Conservation (phyloP, 2,113 vertebrate genomes). For the Anhinga rufa region DNA sequence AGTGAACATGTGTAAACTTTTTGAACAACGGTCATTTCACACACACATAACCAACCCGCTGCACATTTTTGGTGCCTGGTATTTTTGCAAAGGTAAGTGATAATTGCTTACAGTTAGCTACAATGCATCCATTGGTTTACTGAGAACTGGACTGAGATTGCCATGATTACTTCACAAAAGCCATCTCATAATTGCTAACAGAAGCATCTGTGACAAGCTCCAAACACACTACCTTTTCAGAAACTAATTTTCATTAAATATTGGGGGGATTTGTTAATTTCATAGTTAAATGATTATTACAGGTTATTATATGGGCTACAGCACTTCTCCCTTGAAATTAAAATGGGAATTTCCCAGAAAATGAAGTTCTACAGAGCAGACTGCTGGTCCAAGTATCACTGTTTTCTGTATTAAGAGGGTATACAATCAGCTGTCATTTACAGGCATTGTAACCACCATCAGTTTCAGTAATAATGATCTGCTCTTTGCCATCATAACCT, state of each 20-base stretch:
- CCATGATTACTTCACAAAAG: neutral
- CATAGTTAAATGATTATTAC: neutral
- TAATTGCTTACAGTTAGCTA: neutral
- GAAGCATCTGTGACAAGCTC: neutral
- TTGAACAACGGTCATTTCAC: neutral
- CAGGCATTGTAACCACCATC: neutral
- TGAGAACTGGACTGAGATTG: neutral
- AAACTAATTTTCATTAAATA: neutral
- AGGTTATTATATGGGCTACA: neutral
- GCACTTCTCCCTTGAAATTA: neutral
- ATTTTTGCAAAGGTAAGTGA: neutral
- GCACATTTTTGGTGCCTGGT: neutral
- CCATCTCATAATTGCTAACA: neutral
- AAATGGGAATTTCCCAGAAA: neutral
- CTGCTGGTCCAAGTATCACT: neutral
- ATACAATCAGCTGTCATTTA: neutral
- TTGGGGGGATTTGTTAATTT: accelerated
- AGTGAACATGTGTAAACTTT: neutral
- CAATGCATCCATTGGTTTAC: neutral
- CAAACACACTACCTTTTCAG: neutral
- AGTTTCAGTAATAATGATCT: neutral
- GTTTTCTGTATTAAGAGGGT: neutral
- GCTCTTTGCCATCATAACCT: neutral
- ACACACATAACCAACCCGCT: neutral
- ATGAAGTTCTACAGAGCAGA: neutral